phyloP scores from a whole-genome alignment of 2,797 vertebrate genomes.

The Pipistrellus pipistrellus region DNA sequence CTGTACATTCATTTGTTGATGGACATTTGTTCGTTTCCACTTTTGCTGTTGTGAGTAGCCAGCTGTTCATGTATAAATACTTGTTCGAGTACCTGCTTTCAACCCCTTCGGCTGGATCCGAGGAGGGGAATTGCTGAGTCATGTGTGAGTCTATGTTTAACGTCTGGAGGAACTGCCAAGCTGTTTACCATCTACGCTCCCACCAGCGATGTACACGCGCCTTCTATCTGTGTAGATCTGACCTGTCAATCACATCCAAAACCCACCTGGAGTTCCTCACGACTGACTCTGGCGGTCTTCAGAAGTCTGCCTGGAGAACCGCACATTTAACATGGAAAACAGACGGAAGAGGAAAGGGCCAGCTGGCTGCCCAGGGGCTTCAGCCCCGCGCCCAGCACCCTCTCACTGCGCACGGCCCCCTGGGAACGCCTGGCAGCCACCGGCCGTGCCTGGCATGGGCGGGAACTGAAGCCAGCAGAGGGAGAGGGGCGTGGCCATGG shows the following conservation, averaged over 20 bases:
- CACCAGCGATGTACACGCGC: neutral
- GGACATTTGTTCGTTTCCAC: neutral
- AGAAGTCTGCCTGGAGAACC: neutral
- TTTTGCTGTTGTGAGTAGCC: neutral
- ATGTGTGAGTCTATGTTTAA: neutral
- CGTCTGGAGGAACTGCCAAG: neutral
- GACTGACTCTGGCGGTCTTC: neutral
- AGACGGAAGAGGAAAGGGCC: neutral
- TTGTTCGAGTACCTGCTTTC: neutral
- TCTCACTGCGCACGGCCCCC: neutral
- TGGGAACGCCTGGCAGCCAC: neutral
- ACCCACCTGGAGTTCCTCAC: neutral
- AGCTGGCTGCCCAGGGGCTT: neutral
- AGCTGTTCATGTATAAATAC: neutral
- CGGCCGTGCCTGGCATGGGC: rapidly evolving
- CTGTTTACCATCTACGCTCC: neutral
- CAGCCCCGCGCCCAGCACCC: neutral
- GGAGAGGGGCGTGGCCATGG: neutral
- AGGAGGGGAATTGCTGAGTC: neutral
- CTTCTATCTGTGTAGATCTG: neutral
- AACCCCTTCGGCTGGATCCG: neutral
- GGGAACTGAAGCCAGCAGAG: neutral
- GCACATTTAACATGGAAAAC: neutral
- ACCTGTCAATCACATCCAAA: neutral
- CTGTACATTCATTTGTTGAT: rapidly evolving